Evolutionary conservation across 2,797 vertebrate genomes (phyloP), one percentile per base, ranked within the genome.

Genomic region (Brotogeris chrysoptera): DNA sequence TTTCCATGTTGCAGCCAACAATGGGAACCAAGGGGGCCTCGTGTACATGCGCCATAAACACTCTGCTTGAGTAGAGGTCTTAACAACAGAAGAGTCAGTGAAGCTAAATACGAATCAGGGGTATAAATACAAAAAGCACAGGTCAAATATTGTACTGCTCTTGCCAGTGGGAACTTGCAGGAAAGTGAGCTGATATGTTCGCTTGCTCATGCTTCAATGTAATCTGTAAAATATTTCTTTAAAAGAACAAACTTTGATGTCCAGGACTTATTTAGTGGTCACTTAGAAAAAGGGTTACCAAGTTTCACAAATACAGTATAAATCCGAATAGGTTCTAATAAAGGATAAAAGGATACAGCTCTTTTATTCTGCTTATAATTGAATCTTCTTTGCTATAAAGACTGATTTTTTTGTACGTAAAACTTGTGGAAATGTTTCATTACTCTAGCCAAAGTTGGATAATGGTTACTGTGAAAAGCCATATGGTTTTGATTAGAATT

Each of bases 401-500:
- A 46, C 39, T 64, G 68, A 65, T 90, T 66, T 88, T 65, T 70
- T 65, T 66, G 17, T 32, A 20, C 4, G 1, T 76, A 78, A 79
- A 95, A 96, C 55, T 77, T 66, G 55, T 32, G 78, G 71, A 68
- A 72, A 80, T 71, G 60, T 86, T 80, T 84, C 59, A 52, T 79
- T 60, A 19, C 47, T 79, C 28, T 13, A 46, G 83, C 89, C 80
- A 73, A 91, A 73, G 39, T 57, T 27, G 50, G 52, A 38, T 95
- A 93, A 92, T 89, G 90, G 49, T 88, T 85, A 13, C 47, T 63
- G 59, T 77, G 66, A 68, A 90, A 93, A 90, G 71, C 81, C 90
- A 76, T 63, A 44, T 92, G 95, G 28, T 77, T 79, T 76, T 80
- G 82, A 91, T 95, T 85, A 93, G 52, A 83, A 90, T 91, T 76